Evolutionary conservation across 2,113 vertebrate genomes (phyloP).

Genomic region (Malurus elegans): DNA sequence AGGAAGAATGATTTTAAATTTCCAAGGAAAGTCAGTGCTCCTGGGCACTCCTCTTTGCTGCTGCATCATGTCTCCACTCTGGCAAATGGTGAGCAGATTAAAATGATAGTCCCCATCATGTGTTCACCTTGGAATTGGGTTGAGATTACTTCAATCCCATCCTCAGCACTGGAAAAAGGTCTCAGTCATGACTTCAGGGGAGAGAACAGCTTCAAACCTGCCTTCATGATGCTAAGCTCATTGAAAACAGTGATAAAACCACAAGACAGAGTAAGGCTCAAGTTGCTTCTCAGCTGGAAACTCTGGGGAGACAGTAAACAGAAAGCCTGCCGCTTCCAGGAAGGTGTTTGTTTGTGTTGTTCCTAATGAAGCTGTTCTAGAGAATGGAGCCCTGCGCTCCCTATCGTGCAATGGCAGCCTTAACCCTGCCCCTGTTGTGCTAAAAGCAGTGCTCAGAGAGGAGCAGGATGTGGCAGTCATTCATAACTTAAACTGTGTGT

Average conservation of each 20-base stretch:
- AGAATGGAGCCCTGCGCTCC: neutral
- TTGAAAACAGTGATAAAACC: slow-evolving; percentile 26
- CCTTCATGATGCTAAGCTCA: neutral
- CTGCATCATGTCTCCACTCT: neutral
- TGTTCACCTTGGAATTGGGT: neutral
- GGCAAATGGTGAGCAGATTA: neutral
- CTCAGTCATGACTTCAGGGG: neutral
- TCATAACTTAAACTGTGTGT: neutral
- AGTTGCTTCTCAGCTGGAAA: slow-evolving; percentile 29
- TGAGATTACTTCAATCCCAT: neutral
- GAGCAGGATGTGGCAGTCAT: neutral
- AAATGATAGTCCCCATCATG: neutral
- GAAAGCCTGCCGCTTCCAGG: neutral
- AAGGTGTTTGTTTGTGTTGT: slow-evolving; percentile 14
- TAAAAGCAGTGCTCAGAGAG: neutral
- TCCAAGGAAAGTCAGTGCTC: neutral
- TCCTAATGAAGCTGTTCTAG: neutral
- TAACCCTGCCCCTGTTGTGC: neutral
- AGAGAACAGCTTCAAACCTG: slow-evolving; percentile 37
- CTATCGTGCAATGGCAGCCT: neutral
- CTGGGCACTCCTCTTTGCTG: neutral
- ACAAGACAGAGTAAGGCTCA: neutral
- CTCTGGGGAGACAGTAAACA: slow-evolving; percentile 33
- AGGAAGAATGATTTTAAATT: neutral
- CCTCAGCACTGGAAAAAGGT: neutral